These are phyloP conservation scores for Trilocha varians DNA, from an alignment of 2,888 invertebrate species.

Conservation along the genomic window DNA sequence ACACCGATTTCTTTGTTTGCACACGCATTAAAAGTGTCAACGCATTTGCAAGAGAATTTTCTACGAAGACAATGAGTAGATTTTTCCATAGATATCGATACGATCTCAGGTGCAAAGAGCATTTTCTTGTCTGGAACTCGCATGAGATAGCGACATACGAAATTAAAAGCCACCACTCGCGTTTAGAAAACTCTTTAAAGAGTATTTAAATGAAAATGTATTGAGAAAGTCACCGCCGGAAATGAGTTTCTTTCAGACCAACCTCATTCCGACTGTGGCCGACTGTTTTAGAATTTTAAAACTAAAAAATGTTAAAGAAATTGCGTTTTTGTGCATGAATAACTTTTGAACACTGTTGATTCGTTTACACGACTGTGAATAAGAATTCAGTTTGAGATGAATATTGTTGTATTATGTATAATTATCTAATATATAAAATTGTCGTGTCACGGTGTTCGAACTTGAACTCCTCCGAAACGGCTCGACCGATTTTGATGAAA, in stretches of 20 bases:
- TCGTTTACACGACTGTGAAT: no score
- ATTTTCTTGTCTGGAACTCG: conserved; percentile 47
- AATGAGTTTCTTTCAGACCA: conserved; percentile 65
- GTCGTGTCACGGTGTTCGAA: no score
- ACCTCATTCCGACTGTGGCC: conserved; percentile 50
- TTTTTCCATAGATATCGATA: neutral
- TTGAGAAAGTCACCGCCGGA: conserved; percentile 63
- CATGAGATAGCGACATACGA: conserved; percentile 49
- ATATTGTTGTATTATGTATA: no score
- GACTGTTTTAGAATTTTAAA: conserved; percentile 51
- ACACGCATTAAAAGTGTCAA: neutral
- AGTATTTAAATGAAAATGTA: conserved; percentile 69
- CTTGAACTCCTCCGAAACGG: no score
- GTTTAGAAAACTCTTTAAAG: conserved; percentile 46
- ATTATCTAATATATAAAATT: no score
- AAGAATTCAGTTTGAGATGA: no score
- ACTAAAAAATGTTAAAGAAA: no score
- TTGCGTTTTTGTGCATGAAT: no score
- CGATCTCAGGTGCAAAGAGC: conserved; percentile 11
- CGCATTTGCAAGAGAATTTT: neutral
- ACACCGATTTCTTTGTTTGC: neutral
- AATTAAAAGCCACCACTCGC: conserved; percentile 54
- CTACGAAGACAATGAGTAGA: neutral
- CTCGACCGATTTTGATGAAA: no score
- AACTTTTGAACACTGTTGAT: neutral